These are phyloP conservation scores for Palythoa grandis DNA, from an alignment of 92 coral and sea anemone species.

Conservation along the genomic window DNA sequence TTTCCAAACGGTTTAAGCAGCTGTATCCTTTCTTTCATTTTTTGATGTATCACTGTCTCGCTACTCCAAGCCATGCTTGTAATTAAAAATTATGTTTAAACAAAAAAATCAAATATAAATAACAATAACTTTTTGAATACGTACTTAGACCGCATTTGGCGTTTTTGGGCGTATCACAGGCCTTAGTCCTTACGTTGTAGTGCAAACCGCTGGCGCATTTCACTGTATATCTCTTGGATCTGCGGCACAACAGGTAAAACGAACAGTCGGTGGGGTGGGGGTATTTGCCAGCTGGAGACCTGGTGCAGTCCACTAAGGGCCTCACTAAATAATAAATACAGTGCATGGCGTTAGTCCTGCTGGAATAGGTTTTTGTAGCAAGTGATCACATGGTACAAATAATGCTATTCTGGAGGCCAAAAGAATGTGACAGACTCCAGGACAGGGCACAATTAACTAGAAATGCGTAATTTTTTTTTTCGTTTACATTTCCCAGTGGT, in stretches of 20 bases:
- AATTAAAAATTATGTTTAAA: too few relatives aligned
- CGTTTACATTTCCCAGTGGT: too few relatives aligned
- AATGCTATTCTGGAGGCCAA: too few relatives aligned
- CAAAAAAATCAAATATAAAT: too few relatives aligned
- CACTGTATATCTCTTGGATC: not conserved
- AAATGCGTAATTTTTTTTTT: not conserved
- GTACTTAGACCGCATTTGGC: slow-evolving; percentile 1
- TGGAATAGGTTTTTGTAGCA: not conserved
- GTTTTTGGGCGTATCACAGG: slow-evolving; percentile 3
- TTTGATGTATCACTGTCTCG: too few relatives aligned
- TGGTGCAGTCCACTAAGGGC: slow-evolving; percentile 13
- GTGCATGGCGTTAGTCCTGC: not conserved
- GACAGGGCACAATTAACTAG: too few relatives aligned
- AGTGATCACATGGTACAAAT: too few relatives aligned
- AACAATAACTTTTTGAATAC: too few relatives aligned
- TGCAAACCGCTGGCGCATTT: not conserved
- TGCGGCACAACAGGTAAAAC: slow-evolving; percentile 1
- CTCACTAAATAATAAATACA: not conserved
- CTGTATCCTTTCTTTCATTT: too few relatives aligned
- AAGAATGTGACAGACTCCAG: too few relatives aligned
- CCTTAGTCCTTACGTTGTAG: not conserved
- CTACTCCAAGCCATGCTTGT: too few relatives aligned
- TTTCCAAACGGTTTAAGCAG: too few relatives aligned
- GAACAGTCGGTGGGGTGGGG: slow-evolving; percentile 25
- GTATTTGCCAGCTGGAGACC: slow-evolving; percentile 1